Evolutionary conservation across 1,140 invertebrate species (phyloP), one percentile per base, ranked within the genome.

Genomic region (Pollicipes pollicipes): DNA sequence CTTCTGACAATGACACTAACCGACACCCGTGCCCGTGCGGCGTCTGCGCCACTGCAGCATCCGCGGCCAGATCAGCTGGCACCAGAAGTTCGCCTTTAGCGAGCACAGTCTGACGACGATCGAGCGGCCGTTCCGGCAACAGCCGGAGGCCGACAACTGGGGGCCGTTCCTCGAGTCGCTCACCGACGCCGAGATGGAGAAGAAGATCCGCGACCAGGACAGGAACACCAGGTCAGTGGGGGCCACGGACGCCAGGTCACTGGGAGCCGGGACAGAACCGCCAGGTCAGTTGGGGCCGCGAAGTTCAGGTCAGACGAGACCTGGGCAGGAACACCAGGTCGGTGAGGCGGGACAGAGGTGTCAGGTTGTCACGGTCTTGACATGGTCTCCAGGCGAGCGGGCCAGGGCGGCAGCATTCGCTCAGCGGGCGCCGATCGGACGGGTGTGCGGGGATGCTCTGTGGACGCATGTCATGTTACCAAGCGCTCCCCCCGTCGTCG

Each of bases 161-260:
- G 93, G 94, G 72, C 97, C 97, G 27, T 98, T 98, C 81, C 82
- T 99, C 68, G 97, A 99, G 81, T 98, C 95, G 0, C 83, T 99
- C 2, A 99, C 96, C 4, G 97, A 99, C 82, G 96, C 95, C 2
- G 97, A 99, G 82, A 99, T 99, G 93, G 97, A 99, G 81, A 99
- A 99, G 85, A 99, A 99, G 80, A 99, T 99, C 73, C 84, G 97
- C 68, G 97, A 99, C 82, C 96, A 99, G 82, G 97, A 99, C 79
- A 84, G 97, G 79, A 99, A 99, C 80, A 99, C 97, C n/a, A 84
- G 94, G 87, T 85, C 80, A 72, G 68, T 72, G 32, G 24, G 10
- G 37, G n/a, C n/a, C n/a, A n/a, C n/a, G n/a, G n/a, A n/a, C n/a
- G n/a, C n/a, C n/a, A n/a, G n/a, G n/a, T n/a, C n/a, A n/a, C n/a